A percentile compares a stretch with the other conserved stretches of the same genome.
Evolutionary conservation across 2,797 vertebrate species (phyloP).

Genomic region (Gymnopithys bicolor): DNA sequence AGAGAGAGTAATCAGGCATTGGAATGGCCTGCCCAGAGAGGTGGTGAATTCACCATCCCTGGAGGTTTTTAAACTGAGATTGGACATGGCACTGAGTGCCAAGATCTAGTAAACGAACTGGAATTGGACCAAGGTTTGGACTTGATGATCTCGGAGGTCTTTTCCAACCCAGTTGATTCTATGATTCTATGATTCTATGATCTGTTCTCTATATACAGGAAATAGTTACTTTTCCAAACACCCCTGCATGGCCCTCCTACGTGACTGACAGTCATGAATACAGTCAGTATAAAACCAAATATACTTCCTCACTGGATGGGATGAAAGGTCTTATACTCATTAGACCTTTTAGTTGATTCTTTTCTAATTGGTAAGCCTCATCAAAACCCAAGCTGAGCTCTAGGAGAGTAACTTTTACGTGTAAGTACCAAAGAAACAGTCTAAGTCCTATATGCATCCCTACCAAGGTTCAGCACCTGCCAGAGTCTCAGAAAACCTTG

Average conservation of each 20-base stretch:
- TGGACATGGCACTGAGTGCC: too few species aligned
- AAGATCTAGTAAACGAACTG: too few species aligned
- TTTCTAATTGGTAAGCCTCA: not conserved
- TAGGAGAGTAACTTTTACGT: not conserved
- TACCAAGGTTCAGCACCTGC: not conserved
- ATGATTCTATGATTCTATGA: not conserved
- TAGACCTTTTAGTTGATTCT: not conserved
- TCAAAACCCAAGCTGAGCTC: not conserved
- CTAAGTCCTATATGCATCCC: not conserved
- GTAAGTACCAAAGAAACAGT: not conserved
- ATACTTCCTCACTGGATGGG: accelerated
- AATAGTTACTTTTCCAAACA: not conserved
- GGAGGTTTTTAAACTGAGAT: too few species aligned
- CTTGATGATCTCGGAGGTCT: too few species aligned
- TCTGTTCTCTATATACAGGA: not conserved
- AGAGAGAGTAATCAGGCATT: too few species aligned
- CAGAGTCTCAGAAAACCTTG: not conserved
- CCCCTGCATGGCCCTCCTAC: not conserved
- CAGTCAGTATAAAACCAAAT: not conserved
- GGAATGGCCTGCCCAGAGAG: too few species aligned
- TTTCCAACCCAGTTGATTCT: too few species aligned
- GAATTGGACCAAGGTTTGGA: too few species aligned
- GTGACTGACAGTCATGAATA: not conserved
- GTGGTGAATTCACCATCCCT: too few species aligned
- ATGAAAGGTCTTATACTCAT: not conserved